Percentiles rank a stretch among this genome's conserved stretches.
Evolutionary conservation across 2,888 invertebrate species (phyloP).

Genomic region (Eilema griseolum): DNA sequence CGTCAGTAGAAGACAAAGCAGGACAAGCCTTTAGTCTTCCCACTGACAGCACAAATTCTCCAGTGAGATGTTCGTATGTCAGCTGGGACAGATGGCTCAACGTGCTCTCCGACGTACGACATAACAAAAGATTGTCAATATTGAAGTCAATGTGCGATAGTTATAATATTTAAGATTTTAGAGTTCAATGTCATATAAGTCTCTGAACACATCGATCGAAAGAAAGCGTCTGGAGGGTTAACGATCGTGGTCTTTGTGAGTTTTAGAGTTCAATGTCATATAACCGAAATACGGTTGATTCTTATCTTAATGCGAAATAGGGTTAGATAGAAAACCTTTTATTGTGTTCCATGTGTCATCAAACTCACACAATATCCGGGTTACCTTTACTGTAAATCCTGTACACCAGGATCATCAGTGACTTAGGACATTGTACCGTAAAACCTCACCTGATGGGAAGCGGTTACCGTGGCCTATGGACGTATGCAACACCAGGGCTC

Average conservation of each 20-base stretch:
- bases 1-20: too few species aligned
- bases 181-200: neutral
- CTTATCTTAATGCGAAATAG: neutral
- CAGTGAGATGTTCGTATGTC: too few species aligned
- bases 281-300: neutral
- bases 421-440: too few species aligned
- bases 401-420: too few species aligned
- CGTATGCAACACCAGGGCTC: too few species aligned
- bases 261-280: slow-evolving; percentile 4
- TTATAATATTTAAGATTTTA: neutral
- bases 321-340: neutral
- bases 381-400: too few species aligned
- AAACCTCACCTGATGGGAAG: too few species aligned
- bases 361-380: too few species aligned
- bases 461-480: too few species aligned
- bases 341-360: neutral
- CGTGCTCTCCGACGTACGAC: neutral
- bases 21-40: too few species aligned
- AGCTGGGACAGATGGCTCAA: too few species aligned
- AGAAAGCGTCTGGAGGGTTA: neutral
- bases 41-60: too few species aligned
- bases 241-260: neutral
- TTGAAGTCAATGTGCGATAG: neutral
- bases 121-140: neutral
- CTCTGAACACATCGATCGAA: neutral